These are phyloP conservation scores for Hirudinaria manillensis DNA, from an alignment of 2,888 invertebrate genomes.

Conservation along the genomic window DNA sequence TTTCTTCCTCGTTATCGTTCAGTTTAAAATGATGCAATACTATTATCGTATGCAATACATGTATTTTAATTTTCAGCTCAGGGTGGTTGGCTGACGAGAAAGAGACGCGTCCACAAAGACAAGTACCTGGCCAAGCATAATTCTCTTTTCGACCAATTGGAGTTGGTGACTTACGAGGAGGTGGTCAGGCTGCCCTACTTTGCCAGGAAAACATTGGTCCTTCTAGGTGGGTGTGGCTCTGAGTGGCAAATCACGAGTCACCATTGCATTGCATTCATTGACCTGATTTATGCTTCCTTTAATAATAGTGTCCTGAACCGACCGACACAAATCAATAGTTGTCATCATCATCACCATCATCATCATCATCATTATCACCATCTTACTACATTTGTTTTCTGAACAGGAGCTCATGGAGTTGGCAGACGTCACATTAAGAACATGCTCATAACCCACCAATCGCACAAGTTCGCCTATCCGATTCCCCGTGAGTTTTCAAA, in stretches of 20 bases:
- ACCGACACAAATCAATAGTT: too few relatives aligned
- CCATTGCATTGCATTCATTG: background rate
- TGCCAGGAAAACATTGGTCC: slow-evolving; percentile 59
- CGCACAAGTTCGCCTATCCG: slow-evolving; percentile 97
- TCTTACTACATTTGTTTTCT: background rate
- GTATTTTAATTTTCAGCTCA: background rate
- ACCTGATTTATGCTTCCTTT: too few relatives aligned
- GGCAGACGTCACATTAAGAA: slow-evolving; percentile 98
- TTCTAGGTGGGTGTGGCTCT: slow-evolving; percentile 53
- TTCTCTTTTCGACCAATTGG: slow-evolving; percentile 89
- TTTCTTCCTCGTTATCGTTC: background rate
- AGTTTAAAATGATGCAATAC: too few relatives aligned
- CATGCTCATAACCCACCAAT: slow-evolving; percentile 91
- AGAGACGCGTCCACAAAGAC: slow-evolving; percentile 78
- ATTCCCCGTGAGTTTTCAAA: slow-evolving; percentile 84
- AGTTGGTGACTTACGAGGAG: slow-evolving; percentile 97
- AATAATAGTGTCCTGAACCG: too few relatives aligned
- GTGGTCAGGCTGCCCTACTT: slow-evolving; percentile 82
- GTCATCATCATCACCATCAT: background rate
- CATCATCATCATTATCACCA: background rate
- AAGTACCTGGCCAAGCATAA: slow-evolving; percentile 98
- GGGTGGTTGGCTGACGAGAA: slow-evolving; percentile 58
- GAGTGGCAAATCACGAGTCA: background rate
- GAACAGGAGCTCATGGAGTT: slow-evolving; percentile 83
- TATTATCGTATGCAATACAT: too few relatives aligned